These are phyloP conservation scores for Caranx ignobilis DNA, from an alignment of 2,113 vertebrate genomes.

Conservation along the genomic window DNA sequence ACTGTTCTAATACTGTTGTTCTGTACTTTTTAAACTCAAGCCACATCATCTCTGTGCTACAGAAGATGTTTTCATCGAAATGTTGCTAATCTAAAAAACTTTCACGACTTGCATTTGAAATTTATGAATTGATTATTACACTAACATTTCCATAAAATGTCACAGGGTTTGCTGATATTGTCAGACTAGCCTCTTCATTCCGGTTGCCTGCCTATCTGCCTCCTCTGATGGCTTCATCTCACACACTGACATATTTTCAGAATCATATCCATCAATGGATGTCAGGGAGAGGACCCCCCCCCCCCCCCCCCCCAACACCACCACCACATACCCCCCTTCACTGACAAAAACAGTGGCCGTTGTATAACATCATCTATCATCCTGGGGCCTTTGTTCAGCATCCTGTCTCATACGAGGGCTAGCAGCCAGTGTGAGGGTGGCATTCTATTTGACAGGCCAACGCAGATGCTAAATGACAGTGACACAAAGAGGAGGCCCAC, in stretches of 20 bases:
- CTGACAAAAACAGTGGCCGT: conserved; percentile 69
- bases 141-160: conserved; percentile 1
- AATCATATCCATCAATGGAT: conserved; percentile 75
- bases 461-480: conserved; percentile 83
- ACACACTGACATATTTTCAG: conserved; percentile 58
- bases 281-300: conserved; percentile 49
- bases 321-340: conserved; percentile 1
- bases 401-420: conserved; percentile 67
- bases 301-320: not conserved
- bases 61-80: not conserved
- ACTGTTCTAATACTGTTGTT: conserved; percentile 20
- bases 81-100: conserved; percentile 9
- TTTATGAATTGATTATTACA: conserved; percentile 35
- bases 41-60: not conserved
- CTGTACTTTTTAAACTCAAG: conserved; percentile 19
- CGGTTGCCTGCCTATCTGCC: not conserved
- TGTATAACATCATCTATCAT: conserved; percentile 82
- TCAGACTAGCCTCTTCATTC: conserved; percentile 15
- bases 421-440: conserved; percentile 75
- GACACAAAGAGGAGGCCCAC: conserved; percentile 77
- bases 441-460: conserved; percentile 76
- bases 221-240: conserved; percentile 49
- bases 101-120: not conserved
- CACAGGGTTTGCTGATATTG: not conserved
- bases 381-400: conserved; percentile 72